Base-by-base conservation (phyloP, 2,113 vertebrate genomes). In the Labrus mixtus region DNA sequence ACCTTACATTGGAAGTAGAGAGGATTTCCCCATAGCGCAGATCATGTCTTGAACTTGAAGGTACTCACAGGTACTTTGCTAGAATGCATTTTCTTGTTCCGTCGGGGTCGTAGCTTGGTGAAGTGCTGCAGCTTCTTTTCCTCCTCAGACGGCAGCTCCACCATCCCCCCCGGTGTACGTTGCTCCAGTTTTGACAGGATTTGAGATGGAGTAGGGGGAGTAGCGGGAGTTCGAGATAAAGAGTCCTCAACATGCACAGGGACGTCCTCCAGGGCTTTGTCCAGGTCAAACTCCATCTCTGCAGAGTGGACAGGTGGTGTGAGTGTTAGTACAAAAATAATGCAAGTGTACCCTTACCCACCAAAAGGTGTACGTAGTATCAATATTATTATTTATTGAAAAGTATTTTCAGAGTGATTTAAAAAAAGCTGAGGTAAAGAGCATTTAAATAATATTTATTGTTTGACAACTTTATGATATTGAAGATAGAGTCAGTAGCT, bases 271-370 rank as follows among this genome's bases (percentile, higher is more conserved):
- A 98, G 92, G 10, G 98, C 98, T 91, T 97, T 99, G 89, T 98
- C 97, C 69, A 98, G 92, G 90, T 99, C 97, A 95, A 98, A 98
- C 90, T 98, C 98, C 98, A 98, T 99, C 86, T 99, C 98, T 98
- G 60, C 59, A n/a, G 13, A 41, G 48, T 13, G 13, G 8, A 58
- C 4, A 81, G 43, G 45, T 25, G 70, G 69, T n/a, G 39, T 10
- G 20, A n/a, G n/a, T n/a, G n/a, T n/a, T n/a, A 57, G 17, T 15
- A 66, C 72, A 69, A 20, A 20, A 16, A 19, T 62, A 16, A 23
- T 51, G 60, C 1, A 63, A 17, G 12, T 20, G 16, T 16, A 17
- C 16, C n/a, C 16, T 12, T 6, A 55, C 9, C 3, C 22, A 12
- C 46, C 55, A 60, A 41, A 20, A 45, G 20, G 6, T 25, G 3